Evolutionary conservation across 2,888 invertebrate genomes (phyloP).

Genomic region (Athetis lepigone): DNA sequence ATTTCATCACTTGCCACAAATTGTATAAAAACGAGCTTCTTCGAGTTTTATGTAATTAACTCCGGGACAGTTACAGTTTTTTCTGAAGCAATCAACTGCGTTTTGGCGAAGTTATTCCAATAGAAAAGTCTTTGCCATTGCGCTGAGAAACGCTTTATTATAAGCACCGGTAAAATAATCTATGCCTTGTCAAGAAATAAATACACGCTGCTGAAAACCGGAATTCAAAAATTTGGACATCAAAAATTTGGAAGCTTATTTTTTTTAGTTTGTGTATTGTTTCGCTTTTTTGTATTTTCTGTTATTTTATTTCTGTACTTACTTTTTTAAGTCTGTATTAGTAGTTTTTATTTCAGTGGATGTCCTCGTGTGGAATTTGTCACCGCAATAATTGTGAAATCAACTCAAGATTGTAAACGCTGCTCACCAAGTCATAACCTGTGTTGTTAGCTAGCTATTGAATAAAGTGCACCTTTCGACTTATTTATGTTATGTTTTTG

Average conservation of each 20-base stretch:
- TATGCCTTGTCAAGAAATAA: neutral
- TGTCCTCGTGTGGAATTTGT: conserved; percentile 28
- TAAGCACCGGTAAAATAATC: conserved; percentile 2
- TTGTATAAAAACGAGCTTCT: conserved; percentile 17
- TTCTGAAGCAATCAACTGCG: neutral
- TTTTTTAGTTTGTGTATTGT: neutral
- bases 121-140: neutral
- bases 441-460: conserved; percentile 4
- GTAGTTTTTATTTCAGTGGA: conserved; percentile 31
- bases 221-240: neutral
- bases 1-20: conserved; percentile 33
- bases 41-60: conserved; percentile 7
- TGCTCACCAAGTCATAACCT: conserved; percentile 26
- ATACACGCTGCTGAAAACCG: neutral
- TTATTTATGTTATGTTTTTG: conserved; percentile 3
- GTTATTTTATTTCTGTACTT: neutral
- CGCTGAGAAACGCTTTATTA: neutral
- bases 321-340: neutral
- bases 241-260: conserved; percentile 8
- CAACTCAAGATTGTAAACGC: neutral
- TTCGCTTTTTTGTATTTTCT: conserved; percentile 9
- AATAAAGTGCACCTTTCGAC: conserved; percentile 24
- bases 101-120: neutral
- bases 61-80: neutral
- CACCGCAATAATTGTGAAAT: conserved; percentile 16